A percentile compares a stretch with the other conserved stretches of the same genome.
Evolutionary conservation across 1,140 invertebrate species (phyloP).

Genomic region (Diprion similis): DNA sequence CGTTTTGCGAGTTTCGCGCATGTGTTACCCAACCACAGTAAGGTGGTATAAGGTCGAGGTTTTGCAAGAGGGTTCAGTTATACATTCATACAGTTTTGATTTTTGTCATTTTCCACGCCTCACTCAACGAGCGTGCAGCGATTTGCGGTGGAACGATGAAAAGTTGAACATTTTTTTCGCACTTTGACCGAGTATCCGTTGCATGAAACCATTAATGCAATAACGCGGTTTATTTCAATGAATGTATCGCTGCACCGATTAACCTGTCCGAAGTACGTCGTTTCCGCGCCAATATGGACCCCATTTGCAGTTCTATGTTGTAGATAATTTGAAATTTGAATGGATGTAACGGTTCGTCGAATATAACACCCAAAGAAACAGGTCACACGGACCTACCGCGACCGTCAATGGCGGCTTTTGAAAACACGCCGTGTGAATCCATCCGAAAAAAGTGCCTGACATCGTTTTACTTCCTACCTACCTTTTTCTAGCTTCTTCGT

Average conservation of each 20-base stretch:
- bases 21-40: background rate
- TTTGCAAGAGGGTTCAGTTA: background rate
- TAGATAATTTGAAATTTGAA: background rate
- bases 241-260: too few species aligned
- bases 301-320: background rate
- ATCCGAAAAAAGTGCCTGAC: background rate
- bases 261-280: background rate
- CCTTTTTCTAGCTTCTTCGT: too few species aligned
- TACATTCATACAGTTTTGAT: too few species aligned
- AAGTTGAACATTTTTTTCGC: too few species aligned
- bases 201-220: too few species aligned
- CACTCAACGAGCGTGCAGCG: too few species aligned
- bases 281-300: background rate
- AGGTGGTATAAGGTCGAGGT: constrained; percentile 1
- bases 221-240: too few species aligned
- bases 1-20: background rate
- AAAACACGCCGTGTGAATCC: background rate
- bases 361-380: background rate
- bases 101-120: too few species aligned
- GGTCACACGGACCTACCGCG: too few species aligned
- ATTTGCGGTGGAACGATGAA: too few species aligned
- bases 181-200: too few species aligned
- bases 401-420: background rate
- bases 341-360: background rate
- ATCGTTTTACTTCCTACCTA: too few species aligned